Evolutionary conservation across 64 coral and sea anemone genomes (phyloP).

Genomic region (Montipora foliosa): DNA sequence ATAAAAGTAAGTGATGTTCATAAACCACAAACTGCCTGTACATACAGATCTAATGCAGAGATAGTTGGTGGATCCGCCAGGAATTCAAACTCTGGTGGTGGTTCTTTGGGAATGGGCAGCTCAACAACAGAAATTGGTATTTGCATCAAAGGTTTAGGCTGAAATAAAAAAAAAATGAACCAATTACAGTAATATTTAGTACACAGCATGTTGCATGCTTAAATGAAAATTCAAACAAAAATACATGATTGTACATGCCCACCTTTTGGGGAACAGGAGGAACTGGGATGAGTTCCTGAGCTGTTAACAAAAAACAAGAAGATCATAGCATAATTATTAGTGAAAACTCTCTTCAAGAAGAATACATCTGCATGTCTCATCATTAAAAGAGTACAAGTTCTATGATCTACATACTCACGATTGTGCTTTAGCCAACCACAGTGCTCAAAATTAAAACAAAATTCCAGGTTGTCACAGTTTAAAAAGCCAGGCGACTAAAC

Average conservation of each 20-base stretch:
- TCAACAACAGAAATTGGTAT: conserved; percentile 83
- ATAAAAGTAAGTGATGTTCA: no score
- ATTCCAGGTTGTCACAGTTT: no score
- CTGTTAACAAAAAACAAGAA: background rate
- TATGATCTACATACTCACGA: no score
- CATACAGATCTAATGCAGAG: conserved; percentile 96
- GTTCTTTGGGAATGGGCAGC: conserved; percentile 83
- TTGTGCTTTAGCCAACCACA: no score
- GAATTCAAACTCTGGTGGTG: conserved; percentile 95
- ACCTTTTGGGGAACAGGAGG: conserved; percentile 40
- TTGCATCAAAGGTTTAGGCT: conserved; percentile 91
- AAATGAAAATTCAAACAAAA: no score
- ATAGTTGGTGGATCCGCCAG: conserved; percentile 96
- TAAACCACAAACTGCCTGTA: background rate
- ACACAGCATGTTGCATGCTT: no score
- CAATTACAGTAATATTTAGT: no score
- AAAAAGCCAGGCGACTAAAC: no score
- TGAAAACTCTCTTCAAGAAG: background rate
- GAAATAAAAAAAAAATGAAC: background rate
- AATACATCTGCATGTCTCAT: background rate
- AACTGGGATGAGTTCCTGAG: background rate
- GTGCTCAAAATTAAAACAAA: no score
- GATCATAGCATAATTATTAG: no score
- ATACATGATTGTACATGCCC: background rate
- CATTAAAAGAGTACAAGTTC: no score